Conservation (phyloP, 2,888 invertebrate species). For the Endotricha flammealis region DNA sequence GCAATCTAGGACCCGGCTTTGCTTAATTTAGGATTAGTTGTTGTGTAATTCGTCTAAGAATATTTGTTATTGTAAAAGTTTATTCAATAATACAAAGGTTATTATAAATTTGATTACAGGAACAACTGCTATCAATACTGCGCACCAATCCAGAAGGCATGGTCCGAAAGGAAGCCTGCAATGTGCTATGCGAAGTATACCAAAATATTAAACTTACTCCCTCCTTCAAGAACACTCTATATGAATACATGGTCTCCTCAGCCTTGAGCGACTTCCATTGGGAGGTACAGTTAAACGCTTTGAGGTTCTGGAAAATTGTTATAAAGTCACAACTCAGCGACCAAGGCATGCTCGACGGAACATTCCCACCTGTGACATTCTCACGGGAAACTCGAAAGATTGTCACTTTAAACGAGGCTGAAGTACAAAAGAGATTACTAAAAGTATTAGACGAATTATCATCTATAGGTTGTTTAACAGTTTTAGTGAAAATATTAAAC, state of each 20-base stretch:
- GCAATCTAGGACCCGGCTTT: too few species aligned
- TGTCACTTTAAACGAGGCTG: conserved; percentile 82
- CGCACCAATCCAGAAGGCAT: conserved; percentile 86
- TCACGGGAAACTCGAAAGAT: conserved; percentile 88
- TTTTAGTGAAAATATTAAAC: conserved; percentile 80
- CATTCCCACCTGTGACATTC: conserved; percentile 87
- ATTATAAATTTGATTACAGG: conserved; percentile 43
- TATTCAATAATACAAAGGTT: not conserved
- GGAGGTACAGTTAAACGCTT: conserved; percentile 86
- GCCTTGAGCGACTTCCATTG: conserved; percentile 86
- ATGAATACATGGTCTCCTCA: conserved; percentile 81
- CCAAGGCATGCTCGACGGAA: conserved; percentile 91
- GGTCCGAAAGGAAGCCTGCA: conserved; percentile 85
- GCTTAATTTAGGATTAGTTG: too few species aligned
- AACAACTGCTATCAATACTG: conserved; percentile 76
- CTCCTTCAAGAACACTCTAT: conserved; percentile 74
- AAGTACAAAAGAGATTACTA: conserved; percentile 80
- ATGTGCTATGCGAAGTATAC: conserved; percentile 81
- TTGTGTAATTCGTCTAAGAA: too few species aligned
- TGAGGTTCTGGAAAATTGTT: conserved; percentile 85
- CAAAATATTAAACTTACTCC: conserved; percentile 79
- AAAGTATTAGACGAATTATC: conserved; percentile 84
- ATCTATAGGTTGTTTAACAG: conserved; percentile 83
- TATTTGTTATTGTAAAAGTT: too few species aligned
- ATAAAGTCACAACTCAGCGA: conserved; percentile 81